Percentiles rank a stretch among this genome's conserved stretches.
Conservation (phyloP, 2,888 invertebrate genomes). For the Macrosiphum euphorbiae region DNA sequence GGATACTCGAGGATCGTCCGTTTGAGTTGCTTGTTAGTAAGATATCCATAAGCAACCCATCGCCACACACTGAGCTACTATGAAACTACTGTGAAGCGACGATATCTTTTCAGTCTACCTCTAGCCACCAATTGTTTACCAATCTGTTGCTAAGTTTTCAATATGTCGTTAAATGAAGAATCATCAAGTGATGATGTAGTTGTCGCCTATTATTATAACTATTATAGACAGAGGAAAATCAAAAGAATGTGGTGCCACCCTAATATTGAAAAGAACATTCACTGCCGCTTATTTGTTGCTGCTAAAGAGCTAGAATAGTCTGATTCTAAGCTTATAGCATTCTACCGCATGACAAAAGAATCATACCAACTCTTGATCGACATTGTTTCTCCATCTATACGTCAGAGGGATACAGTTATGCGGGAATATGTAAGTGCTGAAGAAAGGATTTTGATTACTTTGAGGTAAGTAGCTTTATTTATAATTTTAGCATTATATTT, state of each 20-base stretch:
- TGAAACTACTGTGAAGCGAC: constrained; percentile 4
- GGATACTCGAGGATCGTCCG: neutral
- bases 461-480: constrained; percentile 9
- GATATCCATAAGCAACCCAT: constrained; percentile 30
- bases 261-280: constrained; percentile 15
- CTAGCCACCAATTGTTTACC: neutral
- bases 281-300: neutral
- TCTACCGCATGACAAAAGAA: constrained; percentile 21
- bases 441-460: constrained; percentile 2
- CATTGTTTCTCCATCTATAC: constrained; percentile 10
- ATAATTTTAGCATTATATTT: constrained; percentile 9
- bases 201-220: neutral
- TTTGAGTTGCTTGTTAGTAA: constrained; percentile 34
- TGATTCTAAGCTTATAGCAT: constrained; percentile 7
- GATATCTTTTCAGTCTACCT: constrained; percentile 4
- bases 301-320: constrained; percentile 1
- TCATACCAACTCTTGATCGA: neutral
- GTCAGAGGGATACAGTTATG: neutral
- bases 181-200: constrained; percentile 19
- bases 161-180: constrained; percentile 11
- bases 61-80: constrained; percentile 25
- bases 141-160: neutral
- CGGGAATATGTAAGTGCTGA: neutral
- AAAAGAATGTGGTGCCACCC: constrained; percentile 17
- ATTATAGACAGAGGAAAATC: constrained; percentile 22